A percentile compares a stretch with the other conserved stretches of the same genome.
phyloP scores from a whole-genome alignment of 2,797 vertebrate genomes.

The Anabas testudineus region DNA sequence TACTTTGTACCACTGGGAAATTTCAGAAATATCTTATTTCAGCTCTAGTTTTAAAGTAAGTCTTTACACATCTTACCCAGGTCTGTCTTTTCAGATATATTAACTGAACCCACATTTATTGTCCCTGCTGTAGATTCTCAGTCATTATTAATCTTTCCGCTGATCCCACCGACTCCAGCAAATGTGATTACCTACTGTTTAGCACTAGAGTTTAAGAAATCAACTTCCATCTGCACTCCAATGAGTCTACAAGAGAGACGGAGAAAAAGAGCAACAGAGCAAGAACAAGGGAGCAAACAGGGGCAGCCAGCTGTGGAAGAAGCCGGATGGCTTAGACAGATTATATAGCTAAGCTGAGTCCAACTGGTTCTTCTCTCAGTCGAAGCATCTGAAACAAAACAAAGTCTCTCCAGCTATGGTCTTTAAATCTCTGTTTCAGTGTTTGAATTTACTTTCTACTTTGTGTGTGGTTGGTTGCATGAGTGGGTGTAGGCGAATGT shows the following conservation, averaged over 20 bases:
- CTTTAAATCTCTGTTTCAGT: constrained; percentile 36
- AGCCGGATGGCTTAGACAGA: constrained; percentile 58
- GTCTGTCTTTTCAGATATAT: constrained; percentile 14
- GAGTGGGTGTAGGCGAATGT: constrained; percentile 34
- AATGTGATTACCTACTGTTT: constrained; percentile 17
- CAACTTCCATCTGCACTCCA: constrained; percentile 4
- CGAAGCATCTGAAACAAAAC: constrained; percentile 60
- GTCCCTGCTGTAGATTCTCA: neutral
- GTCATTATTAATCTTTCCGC: constrained; percentile 5
- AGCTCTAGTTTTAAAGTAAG: constrained; percentile 16
- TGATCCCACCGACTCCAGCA: neutral
- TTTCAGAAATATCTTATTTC: constrained; percentile 14
- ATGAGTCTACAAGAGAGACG: neutral
- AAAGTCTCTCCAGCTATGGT: constrained; percentile 26
- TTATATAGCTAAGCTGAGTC: constrained; percentile 57
- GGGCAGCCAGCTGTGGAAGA: constrained; percentile 57
- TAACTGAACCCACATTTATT: neutral
- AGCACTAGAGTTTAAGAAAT: constrained; percentile 20
- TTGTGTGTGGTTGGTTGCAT: constrained; percentile 21
- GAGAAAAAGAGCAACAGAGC: constrained; percentile 8
- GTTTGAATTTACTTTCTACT: constrained; percentile 49
- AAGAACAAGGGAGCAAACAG: constrained; percentile 43
- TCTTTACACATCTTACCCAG: constrained; percentile 8
- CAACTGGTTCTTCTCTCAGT: constrained; percentile 57
- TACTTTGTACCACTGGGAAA: constrained; percentile 16